Percentiles rank a stretch among this genome's conserved stretches.
phyloP scores from a whole-genome alignment of 2,797 vertebrate species.

The Morus bassanus region DNA sequence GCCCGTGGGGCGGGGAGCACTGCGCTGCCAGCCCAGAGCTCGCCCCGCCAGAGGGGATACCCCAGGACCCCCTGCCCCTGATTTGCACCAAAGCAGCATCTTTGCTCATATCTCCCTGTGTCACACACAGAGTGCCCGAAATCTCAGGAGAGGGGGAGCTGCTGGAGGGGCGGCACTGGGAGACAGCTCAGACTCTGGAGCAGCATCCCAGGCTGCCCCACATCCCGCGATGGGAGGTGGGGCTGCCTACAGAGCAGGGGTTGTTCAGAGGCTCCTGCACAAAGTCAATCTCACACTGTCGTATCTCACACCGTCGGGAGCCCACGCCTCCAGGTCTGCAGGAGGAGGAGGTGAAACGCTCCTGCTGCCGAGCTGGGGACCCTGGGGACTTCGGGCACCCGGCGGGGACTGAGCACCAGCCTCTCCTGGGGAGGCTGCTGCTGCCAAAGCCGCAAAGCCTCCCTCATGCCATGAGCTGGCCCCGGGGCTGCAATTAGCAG shows the following conservation, averaged over 20 bases:
- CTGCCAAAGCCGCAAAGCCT: neutral
- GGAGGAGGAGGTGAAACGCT: neutral
- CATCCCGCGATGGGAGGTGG: rapidly evolving
- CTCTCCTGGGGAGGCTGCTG: neutral
- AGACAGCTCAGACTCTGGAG: neutral
- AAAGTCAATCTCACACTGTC: neutral
- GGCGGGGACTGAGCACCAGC: rapidly evolving
- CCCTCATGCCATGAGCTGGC: rapidly evolving
- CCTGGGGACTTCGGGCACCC: rapidly evolving
- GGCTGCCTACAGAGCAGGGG: neutral
- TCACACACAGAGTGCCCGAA: rapidly evolving
- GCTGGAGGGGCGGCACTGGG: neutral
- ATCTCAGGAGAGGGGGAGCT: neutral
- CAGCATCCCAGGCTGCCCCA: neutral
- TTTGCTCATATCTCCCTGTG: neutral
- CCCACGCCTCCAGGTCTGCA: rapidly evolving
- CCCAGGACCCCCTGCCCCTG: neutral
- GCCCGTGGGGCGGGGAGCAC: neutral
- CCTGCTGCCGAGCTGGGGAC: neutral
- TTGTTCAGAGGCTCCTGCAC: neutral
- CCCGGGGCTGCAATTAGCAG: rapidly evolving
- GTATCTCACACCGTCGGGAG: rapidly evolving
- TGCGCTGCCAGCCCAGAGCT: neutral
- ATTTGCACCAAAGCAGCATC: neutral
- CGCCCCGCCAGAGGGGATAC: rapidly evolving